A percentile compares a stretch with the other conserved stretches of the same genome.
Conservation (phyloP, 2,888 invertebrate species). For the Fabriciana adippe region DNA sequence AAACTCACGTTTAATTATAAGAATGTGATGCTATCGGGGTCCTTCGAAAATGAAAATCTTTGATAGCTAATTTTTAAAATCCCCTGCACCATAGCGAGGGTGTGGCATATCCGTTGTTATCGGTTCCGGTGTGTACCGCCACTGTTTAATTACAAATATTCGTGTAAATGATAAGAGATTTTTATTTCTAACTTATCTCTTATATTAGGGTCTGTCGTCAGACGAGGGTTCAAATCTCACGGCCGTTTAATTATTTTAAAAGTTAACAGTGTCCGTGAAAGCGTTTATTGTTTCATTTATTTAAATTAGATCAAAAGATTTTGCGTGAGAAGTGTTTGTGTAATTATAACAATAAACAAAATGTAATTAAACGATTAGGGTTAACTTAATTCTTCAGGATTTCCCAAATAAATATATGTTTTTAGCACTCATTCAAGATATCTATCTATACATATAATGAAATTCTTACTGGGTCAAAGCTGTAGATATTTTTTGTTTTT, state of each 20-base stretch:
- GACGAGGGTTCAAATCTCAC: conserved; percentile 18
- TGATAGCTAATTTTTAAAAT: conserved; percentile 32
- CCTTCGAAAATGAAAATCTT: conserved; percentile 29
- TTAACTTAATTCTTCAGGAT: neutral
- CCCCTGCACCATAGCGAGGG: conserved; percentile 43
- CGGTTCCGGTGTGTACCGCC: conserved; percentile 52
- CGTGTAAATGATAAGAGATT: conserved; percentile 27
- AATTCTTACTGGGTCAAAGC: too few relatives aligned
- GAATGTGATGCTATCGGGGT: conserved; percentile 38
- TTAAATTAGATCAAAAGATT: conserved; percentile 13
- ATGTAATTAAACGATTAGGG: neutral
- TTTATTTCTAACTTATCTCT: conserved; percentile 19
- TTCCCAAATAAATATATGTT: neutral
- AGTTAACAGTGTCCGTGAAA: neutral
- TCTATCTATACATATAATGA: neutral
- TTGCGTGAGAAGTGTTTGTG: conserved; percentile 8
- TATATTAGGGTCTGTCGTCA: conserved; percentile 6
- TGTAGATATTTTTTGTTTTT: too few relatives aligned
- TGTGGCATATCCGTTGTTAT: conserved; percentile 54
- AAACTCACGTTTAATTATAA: conserved; percentile 34
- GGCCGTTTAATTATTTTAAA: conserved; percentile 12
- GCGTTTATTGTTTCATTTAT: conserved; percentile 7
- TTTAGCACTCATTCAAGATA: neutral
- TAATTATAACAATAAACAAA: conserved; percentile 10
- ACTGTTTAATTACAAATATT: conserved; percentile 52